phyloP scores from a whole-genome alignment of 1,140 invertebrate genomes.

The Delia radicum region DNA sequence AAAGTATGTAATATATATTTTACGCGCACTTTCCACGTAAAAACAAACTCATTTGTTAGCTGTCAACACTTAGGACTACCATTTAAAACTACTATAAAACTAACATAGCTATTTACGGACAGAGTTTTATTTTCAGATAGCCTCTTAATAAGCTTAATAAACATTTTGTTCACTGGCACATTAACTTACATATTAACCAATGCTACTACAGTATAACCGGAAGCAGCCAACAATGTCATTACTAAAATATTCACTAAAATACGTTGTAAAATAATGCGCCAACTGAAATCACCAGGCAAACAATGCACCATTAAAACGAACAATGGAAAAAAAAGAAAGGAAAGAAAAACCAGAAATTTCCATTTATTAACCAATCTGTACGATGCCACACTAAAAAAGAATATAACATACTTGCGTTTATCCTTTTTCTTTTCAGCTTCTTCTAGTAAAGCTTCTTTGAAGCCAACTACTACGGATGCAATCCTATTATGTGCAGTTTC shows the following conservation, averaged over 20 bases:
- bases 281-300: slow-evolving; percentile 62
- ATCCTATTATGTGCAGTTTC: slow-evolving; percentile 95
- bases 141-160: no score
- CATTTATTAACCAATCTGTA: slow-evolving; percentile 1
- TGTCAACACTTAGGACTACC: no score
- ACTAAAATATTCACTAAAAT: slow-evolving; percentile 83
- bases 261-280: slow-evolving; percentile 78
- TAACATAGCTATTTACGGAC: no score
- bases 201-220: slow-evolving; percentile 80
- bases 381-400: slow-evolving; percentile 38
- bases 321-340: not conserved
- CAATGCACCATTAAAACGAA: not conserved
- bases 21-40: no score
- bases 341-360: not conserved
- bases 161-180: not conserved
- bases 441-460: slow-evolving; percentile 88
- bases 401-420: slow-evolving; percentile 68
- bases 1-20: no score
- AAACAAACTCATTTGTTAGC: no score
- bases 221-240: slow-evolving; percentile 71
- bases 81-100: no score
- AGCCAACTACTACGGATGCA: slow-evolving; percentile 87
- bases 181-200: slow-evolving; percentile 74
- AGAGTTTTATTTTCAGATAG: no score
- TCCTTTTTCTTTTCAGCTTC: slow-evolving; percentile 90